Base-by-base conservation (phyloP, 2,797 vertebrate genomes). In the Stomatorhinus walkeri region DNA sequence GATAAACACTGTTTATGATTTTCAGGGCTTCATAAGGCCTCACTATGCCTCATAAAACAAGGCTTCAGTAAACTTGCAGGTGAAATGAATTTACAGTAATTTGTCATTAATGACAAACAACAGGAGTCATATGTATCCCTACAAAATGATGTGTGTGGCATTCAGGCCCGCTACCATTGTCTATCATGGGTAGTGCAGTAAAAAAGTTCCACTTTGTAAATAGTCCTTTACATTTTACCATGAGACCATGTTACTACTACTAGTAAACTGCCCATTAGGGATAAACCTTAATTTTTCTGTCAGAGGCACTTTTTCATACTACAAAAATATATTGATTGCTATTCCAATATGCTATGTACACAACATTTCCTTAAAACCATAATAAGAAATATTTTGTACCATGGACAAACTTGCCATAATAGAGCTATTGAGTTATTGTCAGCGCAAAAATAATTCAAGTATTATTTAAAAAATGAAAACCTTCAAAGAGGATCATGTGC, bases 381-480 rank as follows among this genome's bases (percentile, higher is more conserved):
- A 79, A 79, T 7, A 14, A 79, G 16, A 79, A 43, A 79, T 79
- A 79, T 79, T 79, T 79, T 43, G 19, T 79, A 79, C 5, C 16
- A 46, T 43, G 19, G 76, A 79, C 76, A 79, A 43, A 43, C 72
- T 43, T n/a, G 8, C 32, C 19, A 79, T n/a, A 43, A n/a, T n/a
- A 36, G 2, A 0, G 19, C 76, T n/a, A 40, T n/a, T 43, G 76
- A 95, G 94, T 93, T 94, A 94, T 92, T 92, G 89, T 92, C 93
- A 92, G 93, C 93, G 89, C 90, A 94, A 93, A 93, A 92, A 93
- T 93, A 95, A 94, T 93, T 93, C 94, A 94, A 93, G 94, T 92
- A 93, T 32, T 49, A 93, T 93, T 2, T 91, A 89, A 89, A 94
- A 52, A 94, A 94, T 94, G 91, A 93, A 92, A 91, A 92, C 90